Percentiles rank a stretch among this genome's conserved stretches.
These are phyloP conservation scores for Argopecten irradians DNA, from an alignment of 1,140 invertebrate species.

Conservation along the genomic window DNA sequence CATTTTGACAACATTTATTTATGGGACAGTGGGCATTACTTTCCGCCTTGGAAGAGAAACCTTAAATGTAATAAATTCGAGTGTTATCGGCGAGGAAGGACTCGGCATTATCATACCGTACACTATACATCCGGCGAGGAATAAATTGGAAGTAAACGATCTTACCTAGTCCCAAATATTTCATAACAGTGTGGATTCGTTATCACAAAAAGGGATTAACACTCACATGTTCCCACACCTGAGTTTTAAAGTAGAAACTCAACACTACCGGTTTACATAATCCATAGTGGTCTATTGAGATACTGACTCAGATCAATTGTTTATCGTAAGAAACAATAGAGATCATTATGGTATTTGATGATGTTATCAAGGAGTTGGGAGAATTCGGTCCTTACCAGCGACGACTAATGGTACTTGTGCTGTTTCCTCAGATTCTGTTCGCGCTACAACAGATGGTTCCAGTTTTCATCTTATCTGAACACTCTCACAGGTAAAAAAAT, in stretches of 20 bases:
- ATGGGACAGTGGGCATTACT: neutral
- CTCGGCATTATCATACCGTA: neutral
- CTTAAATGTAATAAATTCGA: neutral
- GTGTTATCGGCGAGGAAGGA: neutral
- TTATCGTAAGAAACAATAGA: neutral
- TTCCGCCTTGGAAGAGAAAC: neutral
- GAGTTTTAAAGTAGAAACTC: neutral
- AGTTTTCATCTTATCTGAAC: neutral
- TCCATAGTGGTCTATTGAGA: neutral
- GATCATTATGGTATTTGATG: neutral
- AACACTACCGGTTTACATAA: neutral
- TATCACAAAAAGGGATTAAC: neutral
- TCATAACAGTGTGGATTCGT: neutral
- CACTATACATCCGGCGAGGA: neutral
- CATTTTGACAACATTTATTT: neutral
- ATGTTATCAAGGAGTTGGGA: neutral
- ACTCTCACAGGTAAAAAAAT: neutral
- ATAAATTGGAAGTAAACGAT: neutral
- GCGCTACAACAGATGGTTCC: neutral
- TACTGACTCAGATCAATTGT: neutral
- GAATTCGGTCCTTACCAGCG: neutral
- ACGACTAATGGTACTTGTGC: neutral
- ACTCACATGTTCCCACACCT: constrained; percentile 20
- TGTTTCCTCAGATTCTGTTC: neutral
- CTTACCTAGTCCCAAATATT: neutral